phyloP scores from a whole-genome alignment of 1,140 invertebrate species.

The Metopolophium dirhodum region DNA sequence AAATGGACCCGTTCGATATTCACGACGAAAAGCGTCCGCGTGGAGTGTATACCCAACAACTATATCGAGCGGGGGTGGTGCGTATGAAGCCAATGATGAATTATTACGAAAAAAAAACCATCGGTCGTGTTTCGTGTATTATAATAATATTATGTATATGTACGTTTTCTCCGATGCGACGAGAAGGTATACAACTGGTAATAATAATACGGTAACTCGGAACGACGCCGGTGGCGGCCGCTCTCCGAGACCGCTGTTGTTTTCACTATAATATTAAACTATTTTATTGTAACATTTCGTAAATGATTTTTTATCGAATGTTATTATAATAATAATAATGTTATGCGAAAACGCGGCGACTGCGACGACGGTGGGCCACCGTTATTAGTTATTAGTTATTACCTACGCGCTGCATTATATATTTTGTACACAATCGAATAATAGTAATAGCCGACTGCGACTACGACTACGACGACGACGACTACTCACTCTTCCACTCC shows the following conservation, averaged over 20 bases:
- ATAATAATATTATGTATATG: neutral
- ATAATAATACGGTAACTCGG: neutral
- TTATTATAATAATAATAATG: neutral
- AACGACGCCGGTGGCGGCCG: neutral
- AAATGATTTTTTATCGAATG: constrained; percentile 11
- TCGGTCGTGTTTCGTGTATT: neutral
- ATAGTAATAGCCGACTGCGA: neutral
- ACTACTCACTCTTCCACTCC: neutral
- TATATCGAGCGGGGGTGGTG: neutral
- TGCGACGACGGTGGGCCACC: neutral
- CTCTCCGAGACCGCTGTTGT: neutral
- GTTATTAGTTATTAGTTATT: neutral
- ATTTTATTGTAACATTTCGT: constrained; percentile 7
- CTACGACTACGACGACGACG: neutral
- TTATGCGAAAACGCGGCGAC: neutral
- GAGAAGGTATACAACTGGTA: neutral
- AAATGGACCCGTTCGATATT: neutral
- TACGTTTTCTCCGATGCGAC: neutral
- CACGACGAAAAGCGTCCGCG: neutral
- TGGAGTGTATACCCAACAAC: too few relatives aligned
- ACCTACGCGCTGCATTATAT: neutral
- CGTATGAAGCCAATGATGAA: neutral
- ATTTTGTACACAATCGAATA: neutral
- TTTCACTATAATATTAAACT: neutral
- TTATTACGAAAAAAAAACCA: neutral